Evolutionary conservation across 35 echinoderm and acorn worm genomes (phyloP), one percentile per base, ranked within the genome.

Genomic region (Amphiura filiformis): DNA sequence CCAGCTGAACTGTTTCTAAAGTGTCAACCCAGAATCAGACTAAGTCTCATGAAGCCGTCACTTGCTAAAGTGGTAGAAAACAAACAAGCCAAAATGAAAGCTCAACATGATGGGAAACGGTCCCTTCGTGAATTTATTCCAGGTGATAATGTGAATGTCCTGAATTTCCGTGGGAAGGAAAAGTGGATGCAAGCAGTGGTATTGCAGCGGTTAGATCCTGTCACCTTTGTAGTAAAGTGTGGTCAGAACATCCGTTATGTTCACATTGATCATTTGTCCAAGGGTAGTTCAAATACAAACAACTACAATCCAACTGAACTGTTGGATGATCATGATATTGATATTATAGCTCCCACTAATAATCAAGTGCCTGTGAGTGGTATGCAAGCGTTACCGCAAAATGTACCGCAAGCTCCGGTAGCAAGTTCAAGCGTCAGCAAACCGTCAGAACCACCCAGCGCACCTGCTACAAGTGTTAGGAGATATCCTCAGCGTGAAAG

Each of bases 401-500:
- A 5, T 70, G 15, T 70, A 70, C 26, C 61, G 61, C 61, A 70
- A 70, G 61, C 61, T 70, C 61, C 61, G 61, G 61, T 70, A 70
- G 61, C 61, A 70, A 70, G 28, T 47, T 17, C 41, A 9, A 47
- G 41, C 61, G 28, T 30, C 2, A 23, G 26, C 9, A 70, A 70
- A 18, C 28, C 28, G 26, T 30, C 61, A 11, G 26, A 4, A 70
- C 11, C 61, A 26, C 7, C 61, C 9, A 70, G 41, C 41, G 41
- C 4, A 47, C 41, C 41, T 47, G 5, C 17, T 17, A 47, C 41
- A 47, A 47, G 41, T 47, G 41, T 4, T 4, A 47, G 28, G 61
- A 70, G 61, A 70, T 70, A 70, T 70, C 61, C 61, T 70, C 61
- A 70, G 26, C 61, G 61, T 70, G 11, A 70, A 23, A 70, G 61